A percentile compares a stretch with the other conserved stretches of the same genome.
phyloP scores from a whole-genome alignment of 2,888 invertebrate species.

The Microdon myrmicae region DNA sequence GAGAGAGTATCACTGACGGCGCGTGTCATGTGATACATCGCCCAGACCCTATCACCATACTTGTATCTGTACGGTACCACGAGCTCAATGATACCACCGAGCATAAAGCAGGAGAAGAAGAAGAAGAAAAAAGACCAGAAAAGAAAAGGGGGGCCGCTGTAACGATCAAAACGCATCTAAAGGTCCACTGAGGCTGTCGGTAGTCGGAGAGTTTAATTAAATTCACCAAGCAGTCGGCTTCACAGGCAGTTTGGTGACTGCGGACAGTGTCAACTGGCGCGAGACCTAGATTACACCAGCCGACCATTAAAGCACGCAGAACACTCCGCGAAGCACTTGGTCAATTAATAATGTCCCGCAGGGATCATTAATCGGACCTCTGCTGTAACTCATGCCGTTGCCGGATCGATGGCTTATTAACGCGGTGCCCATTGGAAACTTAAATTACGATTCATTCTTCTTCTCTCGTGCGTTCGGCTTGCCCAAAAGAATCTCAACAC shows the following conservation, averaged over 20 bases:
- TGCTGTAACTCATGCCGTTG: conserved; percentile 41
- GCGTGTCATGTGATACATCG: conserved; percentile 51
- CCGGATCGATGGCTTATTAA: conserved; percentile 47
- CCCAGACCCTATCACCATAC: conserved; percentile 37
- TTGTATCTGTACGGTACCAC: conserved; percentile 26
- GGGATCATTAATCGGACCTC: conserved; percentile 49
- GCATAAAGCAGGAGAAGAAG: background rate
- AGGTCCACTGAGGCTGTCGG: conserved; percentile 39
- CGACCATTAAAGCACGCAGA: conserved; percentile 40
- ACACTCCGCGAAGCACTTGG: conserved; percentile 36
- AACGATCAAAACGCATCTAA: conserved; percentile 1
- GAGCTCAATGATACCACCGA: conserved; percentile 5
- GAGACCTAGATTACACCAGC: conserved; percentile 46
- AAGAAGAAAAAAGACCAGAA: too few species aligned
- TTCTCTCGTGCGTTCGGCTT: conserved; percentile 5
- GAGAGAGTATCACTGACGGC: conserved; percentile 27
- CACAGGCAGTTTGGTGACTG: conserved; percentile 28
- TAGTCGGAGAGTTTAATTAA: conserved; percentile 43
- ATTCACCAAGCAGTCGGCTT: conserved; percentile 38
- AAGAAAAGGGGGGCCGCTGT: background rate
- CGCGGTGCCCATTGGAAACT: conserved; percentile 31
- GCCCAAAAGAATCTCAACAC: conserved; percentile 16
- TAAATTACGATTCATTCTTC: conserved; percentile 25
- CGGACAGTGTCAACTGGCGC: conserved; percentile 40
- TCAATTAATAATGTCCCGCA: conserved; percentile 47